Evolutionary conservation across 92 coral and sea anemone species (phyloP).

Genomic region (Siderastrea siderea): DNA sequence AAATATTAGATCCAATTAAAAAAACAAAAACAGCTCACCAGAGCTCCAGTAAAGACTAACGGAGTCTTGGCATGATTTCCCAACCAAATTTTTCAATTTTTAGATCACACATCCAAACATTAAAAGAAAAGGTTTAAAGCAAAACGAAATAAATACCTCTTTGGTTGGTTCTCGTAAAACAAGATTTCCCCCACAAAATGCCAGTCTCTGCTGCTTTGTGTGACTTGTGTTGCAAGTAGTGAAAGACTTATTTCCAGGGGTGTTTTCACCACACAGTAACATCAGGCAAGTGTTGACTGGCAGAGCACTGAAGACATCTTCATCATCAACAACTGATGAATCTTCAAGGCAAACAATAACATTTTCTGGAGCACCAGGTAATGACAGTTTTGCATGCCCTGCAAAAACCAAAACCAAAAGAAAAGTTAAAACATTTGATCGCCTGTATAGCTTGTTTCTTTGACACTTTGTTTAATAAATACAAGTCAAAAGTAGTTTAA

Average conservation of each 20-base stretch:
- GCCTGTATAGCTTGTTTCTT: background rate
- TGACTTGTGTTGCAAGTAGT: slow-evolving; percentile 19
- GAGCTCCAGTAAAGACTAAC: background rate
- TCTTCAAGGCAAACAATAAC: slow-evolving; percentile 28
- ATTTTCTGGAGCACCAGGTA: slow-evolving; percentile 6
- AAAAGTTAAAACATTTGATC: background rate
- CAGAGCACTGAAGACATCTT: slow-evolving; percentile 38
- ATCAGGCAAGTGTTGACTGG: slow-evolving; percentile 29
- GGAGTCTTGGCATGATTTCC: background rate
- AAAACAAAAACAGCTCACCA: background rate
- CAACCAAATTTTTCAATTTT: background rate
- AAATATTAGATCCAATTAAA: background rate
- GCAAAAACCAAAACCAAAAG: slow-evolving; percentile 10
- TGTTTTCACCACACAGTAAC: slow-evolving; percentile 32
- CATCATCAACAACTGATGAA: slow-evolving; percentile 38
- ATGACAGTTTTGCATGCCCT: slow-evolving; percentile 35
- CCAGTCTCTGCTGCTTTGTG: slow-evolving; percentile 30
- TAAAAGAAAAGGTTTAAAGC: background rate
- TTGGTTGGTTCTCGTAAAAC: slow-evolving; percentile 27
- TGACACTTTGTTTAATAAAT: background rate
- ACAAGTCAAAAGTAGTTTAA: background rate
- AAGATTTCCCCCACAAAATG: slow-evolving; percentile 36
- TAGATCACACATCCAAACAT: background rate
- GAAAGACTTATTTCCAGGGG: slow-evolving; percentile 6
- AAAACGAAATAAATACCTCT: slow-evolving; percentile 21